Evolutionary conservation across 1,140 invertebrate species (phyloP), one percentile per base, ranked within the genome.

Genomic region (Drosophila tristis): DNA sequence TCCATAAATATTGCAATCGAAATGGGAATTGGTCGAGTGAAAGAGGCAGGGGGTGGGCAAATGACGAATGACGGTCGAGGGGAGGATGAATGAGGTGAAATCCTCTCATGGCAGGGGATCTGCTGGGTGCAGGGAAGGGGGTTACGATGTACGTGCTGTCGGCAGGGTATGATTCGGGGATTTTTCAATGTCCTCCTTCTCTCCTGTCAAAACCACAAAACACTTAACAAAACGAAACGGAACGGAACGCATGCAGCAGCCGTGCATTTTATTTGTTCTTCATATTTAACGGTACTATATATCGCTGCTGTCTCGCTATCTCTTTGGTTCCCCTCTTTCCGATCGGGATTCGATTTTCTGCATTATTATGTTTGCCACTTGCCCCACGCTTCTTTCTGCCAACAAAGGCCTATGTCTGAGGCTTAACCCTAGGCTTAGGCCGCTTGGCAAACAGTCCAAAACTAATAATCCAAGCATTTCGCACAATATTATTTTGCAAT

Each of bases 401-500:
- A 20, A 16, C 35, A 54, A 60, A 20, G 25, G 53, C n/a, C n/a
- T 35, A 26, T 26, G 25, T 8, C 31, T 23, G 50, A 43, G 9
- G 59, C 51, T 42, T 63, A 44, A 23, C 26, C 43, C 29, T 6
- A 9, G 20, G 31, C 47, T 43, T 59, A 59, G 26, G 11, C 11
- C 29, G 31, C 57, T 50, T 11, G n/a, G 13, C 11, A 57, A 56
- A 63, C 53, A 47, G 26, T 15, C 13, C 23, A 4, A 42, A 16
- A 13, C 25, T 29, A 5, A 7, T 58, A 71, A 71, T 70, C 67
- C 67, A 35, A 59, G 47, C 56, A 71, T 87, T 75, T 78, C 65
- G 70, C 78, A 72, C 59, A 68, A 61, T 68, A 80, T 80, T 76
- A 82, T 87, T 81, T 87, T 64, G 74, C 63, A 78, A 87, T 78